Evolutionary conservation across 2,113 vertebrate genomes (phyloP), one percentile per base, ranked within the genome.

Genomic region (Xerus inauris): DNA sequence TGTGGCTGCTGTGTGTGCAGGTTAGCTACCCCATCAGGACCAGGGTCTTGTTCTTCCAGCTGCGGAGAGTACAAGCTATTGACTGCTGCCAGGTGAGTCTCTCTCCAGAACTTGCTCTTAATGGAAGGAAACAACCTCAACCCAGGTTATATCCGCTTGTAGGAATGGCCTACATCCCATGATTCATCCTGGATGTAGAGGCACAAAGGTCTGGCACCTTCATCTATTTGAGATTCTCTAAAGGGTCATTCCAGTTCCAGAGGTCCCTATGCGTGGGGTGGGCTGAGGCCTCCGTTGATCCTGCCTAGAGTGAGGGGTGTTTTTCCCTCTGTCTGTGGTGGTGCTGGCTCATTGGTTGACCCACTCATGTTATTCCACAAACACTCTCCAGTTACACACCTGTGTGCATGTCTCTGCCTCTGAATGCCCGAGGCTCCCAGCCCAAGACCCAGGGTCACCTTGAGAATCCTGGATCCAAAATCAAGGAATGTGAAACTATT

Each of bases 221-320:
- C 30, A 20, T 83, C 59, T 40, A 0, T 45, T 62, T 28, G 38
- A 49, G 10, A n/a, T 12, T 26, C 40, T 88, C 62, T 51, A 47
- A 42, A 73, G 22, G 28, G 20, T 47, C n/a, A 10, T 8, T 19
- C 20, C 22, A 26, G 54, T 8, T 71, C 59, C 20, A 49, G 71
- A 82, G 19, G 26, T 67, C 49, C 42, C 65, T 1, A 0, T n/a
- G 30, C 67, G 14, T 2, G 45, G 22, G 6, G 14, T 7, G 11
- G 32, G 32, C 6, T 35, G 35, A 73, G 8, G 14, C 20, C 9
- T 19, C 5, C 1, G 2, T 4, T 54, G 47, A 16, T 32, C 0
- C 6, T 5, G 6, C 20, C 14, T 67, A 5, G 49, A 30, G 24
- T 54, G 35, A 51, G 19, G 59, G 59, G 3, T 11, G 1, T 4